Percentiles rank a stretch among this genome's conserved stretches.
Conservation (phyloP, 2,888 invertebrate species). For the Coleophora deauratella region DNA sequence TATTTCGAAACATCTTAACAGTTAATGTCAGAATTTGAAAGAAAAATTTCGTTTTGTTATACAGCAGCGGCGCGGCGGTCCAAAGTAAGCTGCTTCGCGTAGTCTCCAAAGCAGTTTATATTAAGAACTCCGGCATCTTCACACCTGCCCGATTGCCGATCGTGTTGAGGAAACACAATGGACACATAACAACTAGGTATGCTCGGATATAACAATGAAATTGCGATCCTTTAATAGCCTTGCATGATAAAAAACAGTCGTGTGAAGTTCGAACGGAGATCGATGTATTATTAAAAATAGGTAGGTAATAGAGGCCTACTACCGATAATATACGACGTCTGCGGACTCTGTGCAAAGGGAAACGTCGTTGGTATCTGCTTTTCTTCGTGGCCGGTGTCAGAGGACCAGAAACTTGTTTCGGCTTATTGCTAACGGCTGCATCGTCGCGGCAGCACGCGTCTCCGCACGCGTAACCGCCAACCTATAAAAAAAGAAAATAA, state of each 20-base stretch:
- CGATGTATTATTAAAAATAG: slow-evolving; percentile 1
- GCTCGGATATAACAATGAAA: background rate
- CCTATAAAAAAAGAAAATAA: slow-evolving; percentile 26
- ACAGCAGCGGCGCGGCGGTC: no score
- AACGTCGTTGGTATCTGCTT: slow-evolving; percentile 8
- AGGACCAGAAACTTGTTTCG: slow-evolving; percentile 6
- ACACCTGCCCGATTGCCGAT: no score
- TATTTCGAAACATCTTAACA: no score
- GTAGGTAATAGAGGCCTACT: no score
- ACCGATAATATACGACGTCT: background rate
- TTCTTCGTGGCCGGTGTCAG: slow-evolving; percentile 7
- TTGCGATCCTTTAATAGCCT: background rate
- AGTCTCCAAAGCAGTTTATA: no score
- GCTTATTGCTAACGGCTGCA: slow-evolving; percentile 47
- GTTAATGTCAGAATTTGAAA: no score
- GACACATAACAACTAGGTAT: background rate
- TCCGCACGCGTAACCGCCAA: slow-evolving; percentile 24
- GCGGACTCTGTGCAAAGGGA: no score
- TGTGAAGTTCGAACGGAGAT: slow-evolving; percentile 2
- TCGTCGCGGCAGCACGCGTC: slow-evolving; percentile 47
- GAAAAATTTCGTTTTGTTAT: no score
- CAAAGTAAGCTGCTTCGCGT: no score
- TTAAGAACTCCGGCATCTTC: no score
- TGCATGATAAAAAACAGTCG: background rate
- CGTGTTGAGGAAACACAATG: slow-evolving; percentile 1